Conservation (phyloP, 2,888 invertebrate species). For the Trachelus troglodyta region DNA sequence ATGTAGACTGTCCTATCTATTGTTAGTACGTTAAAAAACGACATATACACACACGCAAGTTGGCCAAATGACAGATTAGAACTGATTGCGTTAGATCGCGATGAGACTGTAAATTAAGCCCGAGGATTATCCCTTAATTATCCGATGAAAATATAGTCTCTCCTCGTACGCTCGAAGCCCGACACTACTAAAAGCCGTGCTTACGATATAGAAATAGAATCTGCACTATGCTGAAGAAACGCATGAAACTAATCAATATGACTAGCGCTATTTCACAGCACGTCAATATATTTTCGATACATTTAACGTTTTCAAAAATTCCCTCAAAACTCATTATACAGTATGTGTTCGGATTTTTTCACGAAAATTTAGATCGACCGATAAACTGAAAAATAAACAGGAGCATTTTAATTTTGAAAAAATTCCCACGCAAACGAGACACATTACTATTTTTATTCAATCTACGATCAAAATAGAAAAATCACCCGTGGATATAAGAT, state of each 20-base stretch:
- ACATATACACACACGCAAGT: background rate
- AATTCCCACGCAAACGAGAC: no score
- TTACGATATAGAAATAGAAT: background rate
- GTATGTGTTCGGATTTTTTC: background rate
- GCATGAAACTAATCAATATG: no score
- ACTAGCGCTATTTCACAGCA: background rate
- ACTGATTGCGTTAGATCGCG: constrained; percentile 17
- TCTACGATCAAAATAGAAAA: background rate
- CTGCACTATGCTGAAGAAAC: no score
- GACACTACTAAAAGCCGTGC: background rate
- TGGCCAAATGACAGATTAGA: constrained; percentile 13
- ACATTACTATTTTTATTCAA: background rate
- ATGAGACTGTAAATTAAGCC: constrained; percentile 14
- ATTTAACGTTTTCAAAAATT: background rate
- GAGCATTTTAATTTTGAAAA: no score
- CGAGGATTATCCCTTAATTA: constrained; percentile 13
- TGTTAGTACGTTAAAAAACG: background rate
- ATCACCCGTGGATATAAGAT: background rate
- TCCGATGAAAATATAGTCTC: background rate
- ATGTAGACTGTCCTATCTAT: background rate
- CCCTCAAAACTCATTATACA: background rate
- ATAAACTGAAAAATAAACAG: background rate
- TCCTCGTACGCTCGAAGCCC: background rate
- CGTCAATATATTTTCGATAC: background rate
- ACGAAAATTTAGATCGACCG: background rate